Evolutionary conservation across 1,140 invertebrate genomes (phyloP).

Genomic region (Drosophila tani): DNA sequence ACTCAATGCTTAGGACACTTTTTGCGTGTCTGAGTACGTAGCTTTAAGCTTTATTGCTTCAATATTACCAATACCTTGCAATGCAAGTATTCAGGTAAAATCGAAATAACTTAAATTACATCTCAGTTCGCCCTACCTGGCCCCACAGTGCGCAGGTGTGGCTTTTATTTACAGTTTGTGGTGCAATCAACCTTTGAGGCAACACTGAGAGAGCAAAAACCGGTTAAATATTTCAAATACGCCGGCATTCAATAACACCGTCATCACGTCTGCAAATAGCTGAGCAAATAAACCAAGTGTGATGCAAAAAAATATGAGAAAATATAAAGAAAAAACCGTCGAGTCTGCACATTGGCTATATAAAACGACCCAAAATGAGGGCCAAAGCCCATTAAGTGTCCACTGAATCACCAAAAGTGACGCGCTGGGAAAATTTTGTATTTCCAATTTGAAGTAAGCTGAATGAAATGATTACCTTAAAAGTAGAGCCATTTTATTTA

Average conservation of each 20-base stretch:
- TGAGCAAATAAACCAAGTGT: slow-evolving; percentile 33
- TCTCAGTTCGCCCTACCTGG: no score
- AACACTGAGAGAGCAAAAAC: slow-evolving; percentile 42
- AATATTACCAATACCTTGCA: no score
- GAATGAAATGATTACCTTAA: background rate
- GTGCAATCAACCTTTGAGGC: slow-evolving; percentile 55
- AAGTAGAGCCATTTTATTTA: background rate
- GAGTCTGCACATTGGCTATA: slow-evolving; percentile 24
- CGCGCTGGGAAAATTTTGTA: slow-evolving; percentile 1
- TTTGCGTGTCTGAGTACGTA: no score
- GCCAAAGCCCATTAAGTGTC: slow-evolving; percentile 7
- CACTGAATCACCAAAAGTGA: slow-evolving; percentile 11
- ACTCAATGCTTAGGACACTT: no score
- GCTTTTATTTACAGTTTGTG: slow-evolving; percentile 52
- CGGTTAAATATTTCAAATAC: slow-evolving; percentile 53
- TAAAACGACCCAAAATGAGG: slow-evolving; percentile 30
- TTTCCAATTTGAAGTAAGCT: background rate
- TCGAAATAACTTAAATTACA: background rate
- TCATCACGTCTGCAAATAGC: slow-evolving; percentile 48
- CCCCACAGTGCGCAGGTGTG: slow-evolving; percentile 46
- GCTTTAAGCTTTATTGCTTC: no score
- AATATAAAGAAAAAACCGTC: background rate
- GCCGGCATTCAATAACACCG: slow-evolving; percentile 28
- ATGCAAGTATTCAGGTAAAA: no score
- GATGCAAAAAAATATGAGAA: slow-evolving; percentile 13